Base-by-base conservation (phyloP, 2,888 invertebrate genomes). In the Meiosimyza decipiens region DNA sequence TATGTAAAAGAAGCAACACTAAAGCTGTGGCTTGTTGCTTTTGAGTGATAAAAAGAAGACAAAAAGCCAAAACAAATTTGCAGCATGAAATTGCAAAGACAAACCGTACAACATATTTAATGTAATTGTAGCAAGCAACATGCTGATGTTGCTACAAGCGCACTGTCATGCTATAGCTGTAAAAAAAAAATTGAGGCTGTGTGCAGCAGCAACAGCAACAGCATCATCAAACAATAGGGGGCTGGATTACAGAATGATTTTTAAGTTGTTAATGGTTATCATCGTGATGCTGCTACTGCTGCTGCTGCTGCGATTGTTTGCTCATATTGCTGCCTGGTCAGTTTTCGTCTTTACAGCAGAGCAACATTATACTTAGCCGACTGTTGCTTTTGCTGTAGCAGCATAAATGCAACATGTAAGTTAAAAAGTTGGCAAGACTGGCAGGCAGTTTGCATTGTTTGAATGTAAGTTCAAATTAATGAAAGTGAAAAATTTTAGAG, bases 261-360 rank as follows among this genome's bases (percentile, higher is more conserved):
- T 40, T 9, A 40, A 40, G 40, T 40, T 40, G 40, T 40, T 40
- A 40, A 40, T 40, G 40, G 40, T 40, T 40, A 9, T 9, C 40
- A 40, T 40, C 40, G 9, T 9, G 9, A 9, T 40, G 40, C 6
- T 40, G 40, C 2, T 40, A 9, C 40, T 40, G 40, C 9, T 40
- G 40, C 2, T 40, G 40, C 40, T 40, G 40, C 9, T 40, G 9
- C 9, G 9, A 40, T 40, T 40, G 40, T 40, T 40, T 40, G 40
- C 40, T 40, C 40, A 40, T 40, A 9, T 40, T 40, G 40, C 40
- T 74, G 75, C 79, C 74, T 81, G 81, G 78, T 76, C 74, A 74
- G 76, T 80, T 79, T 80, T 80, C 78, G 80, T 77, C 79, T 81
- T 82, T 77, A 77, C 77, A 77, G 77, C 73, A 76, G 40, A 9